A percentile compares a stretch with the other conserved stretches of the same genome.
phyloP scores from a whole-genome alignment of 2,797 vertebrate genomes.

The Cossypha heuglini region DNA sequence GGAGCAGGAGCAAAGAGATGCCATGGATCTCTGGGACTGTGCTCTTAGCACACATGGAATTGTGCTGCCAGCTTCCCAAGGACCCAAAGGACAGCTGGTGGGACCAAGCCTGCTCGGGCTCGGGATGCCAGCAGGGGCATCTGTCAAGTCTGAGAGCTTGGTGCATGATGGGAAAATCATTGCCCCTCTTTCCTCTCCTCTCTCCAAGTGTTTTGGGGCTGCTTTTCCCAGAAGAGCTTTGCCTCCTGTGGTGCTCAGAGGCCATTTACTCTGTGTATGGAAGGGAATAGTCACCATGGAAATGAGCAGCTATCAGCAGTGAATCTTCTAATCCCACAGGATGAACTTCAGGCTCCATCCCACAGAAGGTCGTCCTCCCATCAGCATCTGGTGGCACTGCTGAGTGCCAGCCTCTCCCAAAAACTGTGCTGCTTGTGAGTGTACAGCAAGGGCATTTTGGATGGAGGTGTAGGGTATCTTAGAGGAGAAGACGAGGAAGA shows the following conservation, averaged over 20 bases:
- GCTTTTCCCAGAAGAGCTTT: neutral
- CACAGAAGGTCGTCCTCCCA: neutral
- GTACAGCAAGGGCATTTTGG: neutral
- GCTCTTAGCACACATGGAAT: accelerated
- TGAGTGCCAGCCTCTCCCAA: accelerated
- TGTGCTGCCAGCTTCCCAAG: neutral
- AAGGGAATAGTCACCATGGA: neutral
- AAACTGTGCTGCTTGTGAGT: accelerated
- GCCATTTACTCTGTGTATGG: neutral
- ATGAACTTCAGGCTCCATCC: neutral
- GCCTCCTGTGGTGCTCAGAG: neutral
- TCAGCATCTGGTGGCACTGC: neutral
- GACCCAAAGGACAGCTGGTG: neutral
- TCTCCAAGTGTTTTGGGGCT: neutral
- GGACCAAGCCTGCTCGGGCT: neutral
- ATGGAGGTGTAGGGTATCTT: neutral
- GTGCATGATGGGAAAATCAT: neutral
- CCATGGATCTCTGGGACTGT: neutral
- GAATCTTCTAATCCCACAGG: neutral
- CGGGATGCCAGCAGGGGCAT: neutral
- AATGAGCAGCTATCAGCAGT: neutral
- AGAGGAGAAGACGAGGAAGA: neutral
- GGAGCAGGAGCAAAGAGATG: neutral
- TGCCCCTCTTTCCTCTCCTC: neutral
- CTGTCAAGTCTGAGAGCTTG: neutral